These are phyloP conservation scores for Oryzias curvinotus DNA, from an alignment of 2,113 vertebrate genomes.

Conservation along the genomic window DNA sequence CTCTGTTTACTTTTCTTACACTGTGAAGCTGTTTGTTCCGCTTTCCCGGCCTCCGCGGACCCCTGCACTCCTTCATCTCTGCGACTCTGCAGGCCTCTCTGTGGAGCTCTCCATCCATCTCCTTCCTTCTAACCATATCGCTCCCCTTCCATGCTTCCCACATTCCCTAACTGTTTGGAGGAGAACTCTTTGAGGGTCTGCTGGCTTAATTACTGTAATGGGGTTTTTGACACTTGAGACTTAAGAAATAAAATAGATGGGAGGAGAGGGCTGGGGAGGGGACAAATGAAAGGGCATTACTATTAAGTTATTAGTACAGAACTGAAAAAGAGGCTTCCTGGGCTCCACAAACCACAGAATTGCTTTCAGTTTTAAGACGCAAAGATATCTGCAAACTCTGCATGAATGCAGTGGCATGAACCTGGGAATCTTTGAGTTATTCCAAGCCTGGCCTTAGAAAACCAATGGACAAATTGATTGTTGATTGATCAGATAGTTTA, in stretches of 20 bases:
- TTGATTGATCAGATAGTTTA: too few relatives aligned
- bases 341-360: conserved; percentile 31
- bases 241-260: conserved; percentile 51
- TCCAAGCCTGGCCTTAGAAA: too few relatives aligned
- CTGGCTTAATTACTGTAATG: conserved; percentile 75
- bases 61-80: conserved; percentile 28
- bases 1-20: conserved; percentile 7
- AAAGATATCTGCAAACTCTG: too few relatives aligned
- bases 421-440: too few relatives aligned
- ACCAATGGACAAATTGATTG: too few relatives aligned
- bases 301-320: conserved; percentile 54
- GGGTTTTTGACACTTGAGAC: conserved; percentile 71
- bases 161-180: conserved; percentile 51
- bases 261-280: conserved; percentile 35
- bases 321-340: conserved; percentile 29
- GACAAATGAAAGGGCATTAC: conserved; percentile 41
- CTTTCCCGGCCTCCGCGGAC: conserved; percentile 20
- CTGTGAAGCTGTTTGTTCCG: conserved; percentile 23
- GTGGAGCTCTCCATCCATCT: conserved; percentile 48
- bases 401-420: too few relatives aligned
- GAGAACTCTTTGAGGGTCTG: conserved; percentile 63
- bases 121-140: conserved; percentile 45
- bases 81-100: conserved; percentile 19
- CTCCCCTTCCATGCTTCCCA: conserved; percentile 44
- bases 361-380: conserved; percentile 31